Conservation (phyloP, 1,140 invertebrate species). For the Zaprionus ghesquierei region DNA sequence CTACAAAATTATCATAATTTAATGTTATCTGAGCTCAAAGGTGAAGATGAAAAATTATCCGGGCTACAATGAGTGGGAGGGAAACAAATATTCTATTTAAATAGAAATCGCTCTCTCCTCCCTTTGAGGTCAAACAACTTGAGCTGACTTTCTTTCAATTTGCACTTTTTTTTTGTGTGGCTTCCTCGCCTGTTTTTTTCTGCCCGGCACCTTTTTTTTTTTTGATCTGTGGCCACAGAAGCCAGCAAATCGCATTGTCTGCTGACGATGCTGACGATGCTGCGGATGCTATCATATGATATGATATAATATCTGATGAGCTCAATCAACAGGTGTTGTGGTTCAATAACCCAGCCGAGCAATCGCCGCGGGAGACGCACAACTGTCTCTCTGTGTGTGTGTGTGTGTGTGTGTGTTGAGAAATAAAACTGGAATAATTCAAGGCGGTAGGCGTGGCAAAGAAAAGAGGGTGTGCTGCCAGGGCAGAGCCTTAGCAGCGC, state of each 20-base stretch:
- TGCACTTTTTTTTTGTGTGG: neutral
- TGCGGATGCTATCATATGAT: constrained; percentile 7
- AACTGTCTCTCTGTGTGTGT: neutral
- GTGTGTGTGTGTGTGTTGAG: constrained; percentile 35
- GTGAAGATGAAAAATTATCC: neutral
- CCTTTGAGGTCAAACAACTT: neutral
- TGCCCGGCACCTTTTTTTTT: neutral
- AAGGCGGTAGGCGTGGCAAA: constrained; percentile 45
- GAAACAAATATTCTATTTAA: neutral
- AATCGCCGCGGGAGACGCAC: constrained; percentile 18
- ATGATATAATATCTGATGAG: constrained; percentile 34
- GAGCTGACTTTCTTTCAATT: neutral
- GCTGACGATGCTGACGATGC: no score
- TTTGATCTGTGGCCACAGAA: neutral
- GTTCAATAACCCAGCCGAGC: constrained; percentile 66
- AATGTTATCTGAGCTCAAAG: no score
- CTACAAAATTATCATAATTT: no score
- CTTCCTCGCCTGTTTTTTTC: neutral
- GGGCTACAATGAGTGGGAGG: neutral
- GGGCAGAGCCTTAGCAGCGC: constrained; percentile 4
- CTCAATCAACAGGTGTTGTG: constrained; percentile 53
- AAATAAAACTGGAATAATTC: constrained; percentile 76
- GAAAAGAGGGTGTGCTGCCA: neutral
- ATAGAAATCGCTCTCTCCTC: neutral
- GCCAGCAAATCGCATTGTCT: constrained; percentile 18